These are phyloP conservation scores for Phymanthus crucifer DNA, from an alignment of 92 coral and sea anemone species.

Conservation along the genomic window DNA sequence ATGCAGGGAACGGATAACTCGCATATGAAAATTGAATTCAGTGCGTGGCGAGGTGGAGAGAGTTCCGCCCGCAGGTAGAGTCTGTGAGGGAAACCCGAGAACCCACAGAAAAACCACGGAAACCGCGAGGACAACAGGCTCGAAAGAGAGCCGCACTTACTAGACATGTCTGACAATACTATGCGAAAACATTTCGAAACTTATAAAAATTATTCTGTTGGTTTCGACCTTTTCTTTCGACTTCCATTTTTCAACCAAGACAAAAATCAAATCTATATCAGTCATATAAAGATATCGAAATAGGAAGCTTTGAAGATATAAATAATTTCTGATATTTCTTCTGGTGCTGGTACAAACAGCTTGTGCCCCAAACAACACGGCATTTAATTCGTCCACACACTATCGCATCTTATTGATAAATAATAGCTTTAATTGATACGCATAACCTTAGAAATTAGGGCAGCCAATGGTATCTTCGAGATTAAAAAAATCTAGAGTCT, in stretches of 20 bases:
- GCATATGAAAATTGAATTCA: too few species aligned
- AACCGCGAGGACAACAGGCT: neutral
- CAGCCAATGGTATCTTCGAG: neutral
- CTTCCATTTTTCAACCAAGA: neutral
- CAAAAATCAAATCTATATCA: neutral
- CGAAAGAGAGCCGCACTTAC: neutral
- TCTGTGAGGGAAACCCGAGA: too few species aligned
- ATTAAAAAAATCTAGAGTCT: too few species aligned
- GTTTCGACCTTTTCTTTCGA: neutral
- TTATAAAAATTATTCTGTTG: neutral
- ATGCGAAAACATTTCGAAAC: neutral
- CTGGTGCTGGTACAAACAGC: neutral
- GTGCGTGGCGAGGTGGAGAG: too few species aligned
- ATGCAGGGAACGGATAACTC: too few species aligned
- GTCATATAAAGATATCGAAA: neutral
- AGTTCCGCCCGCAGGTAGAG: too few species aligned
- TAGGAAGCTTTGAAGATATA: neutral
- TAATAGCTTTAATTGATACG: neutral
- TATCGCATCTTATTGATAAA: neutral
- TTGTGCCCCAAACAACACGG: neutral
- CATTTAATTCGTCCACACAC: neutral
- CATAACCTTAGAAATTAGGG: neutral
- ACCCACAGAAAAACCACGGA: neutral
- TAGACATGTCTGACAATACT: neutral
- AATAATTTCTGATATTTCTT: neutral